phyloP scores from a whole-genome alignment of 2,797 vertebrate species.

The Sitta carolinensis region DNA sequence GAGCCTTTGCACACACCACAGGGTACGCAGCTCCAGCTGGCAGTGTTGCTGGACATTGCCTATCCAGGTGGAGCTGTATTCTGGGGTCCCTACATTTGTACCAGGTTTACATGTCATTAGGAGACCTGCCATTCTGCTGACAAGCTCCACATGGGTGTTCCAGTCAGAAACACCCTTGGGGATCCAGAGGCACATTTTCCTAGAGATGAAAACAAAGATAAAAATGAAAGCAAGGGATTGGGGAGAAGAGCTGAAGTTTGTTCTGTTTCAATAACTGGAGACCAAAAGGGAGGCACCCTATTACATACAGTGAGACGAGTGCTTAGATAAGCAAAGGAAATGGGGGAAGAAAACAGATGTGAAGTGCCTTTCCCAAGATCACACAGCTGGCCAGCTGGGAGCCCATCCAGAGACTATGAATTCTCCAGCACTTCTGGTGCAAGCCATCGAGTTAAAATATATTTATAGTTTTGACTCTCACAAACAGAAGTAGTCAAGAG shows the following conservation, averaged over 20 bases:
- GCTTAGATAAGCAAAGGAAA: conserved; percentile 51
- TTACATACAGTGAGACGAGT: background rate
- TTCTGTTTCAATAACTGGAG: background rate
- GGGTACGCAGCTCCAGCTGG: background rate
- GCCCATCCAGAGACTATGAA: background rate
- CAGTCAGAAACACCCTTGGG: background rate
- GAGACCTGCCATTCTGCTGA: background rate
- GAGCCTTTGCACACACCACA: background rate
- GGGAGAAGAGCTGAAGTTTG: background rate
- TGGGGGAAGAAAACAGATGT: conserved; percentile 6
- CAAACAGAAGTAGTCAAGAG: background rate
- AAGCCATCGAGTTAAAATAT: background rate
- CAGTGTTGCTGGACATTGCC: background rate
- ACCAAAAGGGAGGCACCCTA: background rate
- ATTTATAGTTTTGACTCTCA: background rate
- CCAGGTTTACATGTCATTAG: background rate
- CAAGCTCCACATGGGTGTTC: background rate
- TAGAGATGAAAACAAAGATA: background rate
- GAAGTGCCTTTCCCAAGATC: conserved; percentile 22
- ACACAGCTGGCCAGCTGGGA: background rate
- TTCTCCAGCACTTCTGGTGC: background rate
- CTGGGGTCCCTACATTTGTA: background rate
- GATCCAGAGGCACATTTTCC: background rate
- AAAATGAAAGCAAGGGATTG: background rate
- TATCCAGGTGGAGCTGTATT: background rate